Conservation (phyloP, 1,140 invertebrate genomes). For the Aphaenogaster floridana region DNA sequence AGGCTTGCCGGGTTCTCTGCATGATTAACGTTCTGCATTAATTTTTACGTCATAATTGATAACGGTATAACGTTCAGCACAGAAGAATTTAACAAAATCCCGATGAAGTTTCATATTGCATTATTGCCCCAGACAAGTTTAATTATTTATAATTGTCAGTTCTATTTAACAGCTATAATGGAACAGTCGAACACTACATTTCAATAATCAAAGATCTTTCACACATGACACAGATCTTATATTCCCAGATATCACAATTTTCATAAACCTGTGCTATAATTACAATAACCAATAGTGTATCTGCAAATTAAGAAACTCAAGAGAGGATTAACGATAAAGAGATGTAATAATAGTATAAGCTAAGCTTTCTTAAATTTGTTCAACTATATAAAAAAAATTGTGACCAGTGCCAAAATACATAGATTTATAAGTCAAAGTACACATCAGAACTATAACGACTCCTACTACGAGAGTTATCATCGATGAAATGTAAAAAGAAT, state of each 20-base stretch:
- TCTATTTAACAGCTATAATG: neutral
- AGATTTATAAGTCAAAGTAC: neutral
- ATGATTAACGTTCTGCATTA: neutral
- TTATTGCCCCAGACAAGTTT: constrained; percentile 14
- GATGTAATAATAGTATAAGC: neutral
- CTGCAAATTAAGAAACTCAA: neutral
- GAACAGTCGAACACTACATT: neutral
- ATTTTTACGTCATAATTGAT: neutral
- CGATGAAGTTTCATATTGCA: constrained; percentile 19
- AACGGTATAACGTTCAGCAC: neutral
- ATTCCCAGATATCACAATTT: neutral
- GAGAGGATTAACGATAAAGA: neutral
- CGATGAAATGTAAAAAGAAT: constrained; percentile 2
- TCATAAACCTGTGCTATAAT: neutral
- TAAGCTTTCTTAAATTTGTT: constrained; percentile 14
- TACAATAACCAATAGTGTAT: neutral
- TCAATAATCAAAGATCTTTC: neutral
- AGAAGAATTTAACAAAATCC: neutral
- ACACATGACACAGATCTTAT: neutral
- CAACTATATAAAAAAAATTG: neutral
- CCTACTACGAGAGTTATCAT: neutral
- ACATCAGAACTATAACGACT: neutral
- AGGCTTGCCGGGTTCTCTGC: neutral
- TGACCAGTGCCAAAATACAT: constrained; percentile 51
- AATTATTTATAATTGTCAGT: neutral